Base-by-base conservation (phyloP, 2,113 vertebrate species). In the Emydura subglobosa region DNA sequence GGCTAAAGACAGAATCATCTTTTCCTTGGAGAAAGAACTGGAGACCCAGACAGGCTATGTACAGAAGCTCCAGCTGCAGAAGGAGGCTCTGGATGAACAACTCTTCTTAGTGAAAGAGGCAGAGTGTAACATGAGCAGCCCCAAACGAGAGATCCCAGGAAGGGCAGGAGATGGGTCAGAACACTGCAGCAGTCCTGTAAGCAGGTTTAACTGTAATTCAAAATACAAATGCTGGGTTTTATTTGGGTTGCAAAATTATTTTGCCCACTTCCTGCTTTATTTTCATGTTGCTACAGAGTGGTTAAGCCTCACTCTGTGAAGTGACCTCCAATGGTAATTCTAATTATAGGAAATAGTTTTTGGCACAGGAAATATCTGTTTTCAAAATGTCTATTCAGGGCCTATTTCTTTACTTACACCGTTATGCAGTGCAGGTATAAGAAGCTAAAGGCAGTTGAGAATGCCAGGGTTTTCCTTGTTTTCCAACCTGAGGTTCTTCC, bases 91-190 rank as follows among this genome's bases (percentile, higher is more conserved):
- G 97, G 99, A 99, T 50, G 99, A 99, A 42, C 99, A 99, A 59
- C 98, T 99, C 34, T 99, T 99, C 96, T 97, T 99, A n/a, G 99
- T 99, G 68, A 99, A 99, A 93, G 99, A 99, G 96, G 99, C 99
- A 0, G 99, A 99, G 94, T 99, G 99, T 61, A 99, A 99, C 96
- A 98, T 99, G 97, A 99, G 99, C 96, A 99, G 99, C 92, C 99
- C 99, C 0, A 99, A 99, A 96, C 98, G 99, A 90, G 99, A 99
- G 97, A 99, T 99, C 85, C 99, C 99, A 1, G 99, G 99, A 95
- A 98, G 99, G 76, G 99, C 99, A 0, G 99, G 99, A 44, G 99
- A 99, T 11, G 99, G 99, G 91, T 99, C 99, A 0, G 99, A 99
- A 95, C 99, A 99, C 97, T 99, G 99, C 96, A 99, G 99, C 89